Evolutionary conservation across 2,113 vertebrate genomes (phyloP).

Genomic region (Hippolais icterina): DNA sequence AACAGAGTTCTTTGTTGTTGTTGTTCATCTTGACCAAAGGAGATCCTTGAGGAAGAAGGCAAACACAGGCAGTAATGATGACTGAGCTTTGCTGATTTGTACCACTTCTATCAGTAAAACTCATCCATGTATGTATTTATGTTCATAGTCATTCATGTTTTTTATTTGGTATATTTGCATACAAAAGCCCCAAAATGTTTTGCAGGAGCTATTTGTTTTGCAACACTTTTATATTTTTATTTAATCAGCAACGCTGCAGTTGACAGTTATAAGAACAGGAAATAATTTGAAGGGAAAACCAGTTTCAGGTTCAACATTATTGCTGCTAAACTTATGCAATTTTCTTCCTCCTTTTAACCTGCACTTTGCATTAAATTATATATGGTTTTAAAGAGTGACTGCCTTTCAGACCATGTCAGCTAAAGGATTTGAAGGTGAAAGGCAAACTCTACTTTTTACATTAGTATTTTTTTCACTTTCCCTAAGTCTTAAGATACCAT

Average conservation of each 20-base stretch:
- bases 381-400: neutral
- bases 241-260: neutral
- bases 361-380: neutral
- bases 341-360: neutral
- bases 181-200: neutral
- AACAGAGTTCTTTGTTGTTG: neutral
- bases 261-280: neutral
- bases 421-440: neutral
- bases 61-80: rapidly evolving
- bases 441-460: neutral
- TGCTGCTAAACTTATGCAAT: neutral
- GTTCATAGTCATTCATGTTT: neutral
- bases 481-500: neutral
- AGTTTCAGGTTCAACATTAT: neutral
- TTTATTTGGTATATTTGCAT: neutral
- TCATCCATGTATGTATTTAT: neutral
- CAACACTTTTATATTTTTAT: neutral
- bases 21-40: neutral
- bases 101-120: neutral
- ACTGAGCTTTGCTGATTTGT: neutral
- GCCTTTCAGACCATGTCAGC: neutral
- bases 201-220: neutral
- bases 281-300: neutral
- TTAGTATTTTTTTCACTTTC: neutral
- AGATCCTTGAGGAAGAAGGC: neutral